Conservation (phyloP, 2,797 vertebrate species). For the Acestrorhynchus altus region DNA sequence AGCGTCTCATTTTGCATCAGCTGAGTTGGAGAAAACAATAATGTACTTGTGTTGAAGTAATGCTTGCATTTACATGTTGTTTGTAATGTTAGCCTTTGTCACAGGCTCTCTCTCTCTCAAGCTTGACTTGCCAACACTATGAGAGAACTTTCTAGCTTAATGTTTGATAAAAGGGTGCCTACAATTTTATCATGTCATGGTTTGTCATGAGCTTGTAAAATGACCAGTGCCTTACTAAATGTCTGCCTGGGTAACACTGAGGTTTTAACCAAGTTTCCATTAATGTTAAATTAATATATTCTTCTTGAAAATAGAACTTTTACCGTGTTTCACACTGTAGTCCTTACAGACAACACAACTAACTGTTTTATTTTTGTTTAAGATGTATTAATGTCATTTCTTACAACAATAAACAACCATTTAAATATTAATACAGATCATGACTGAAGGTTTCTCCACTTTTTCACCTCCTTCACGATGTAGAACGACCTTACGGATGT, state of each 20-base stretch:
- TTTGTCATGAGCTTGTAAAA: not conserved
- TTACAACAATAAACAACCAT: not conserved
- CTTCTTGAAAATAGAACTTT: not conserved
- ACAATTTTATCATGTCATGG: not conserved
- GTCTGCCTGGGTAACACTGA: not conserved
- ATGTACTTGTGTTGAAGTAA: too few species aligned
- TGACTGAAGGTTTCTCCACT: too few species aligned
- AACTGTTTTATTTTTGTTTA: not conserved
- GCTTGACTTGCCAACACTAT: too few species aligned
- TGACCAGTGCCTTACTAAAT: constrained; percentile 4
- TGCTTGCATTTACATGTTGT: not conserved
- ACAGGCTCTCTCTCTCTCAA: not conserved
- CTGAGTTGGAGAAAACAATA: too few species aligned
- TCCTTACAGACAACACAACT: not conserved
- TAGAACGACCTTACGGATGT: not conserved
- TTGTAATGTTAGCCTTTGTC: not conserved
- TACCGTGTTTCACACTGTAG: not conserved
- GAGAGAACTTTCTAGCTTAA: too few species aligned
- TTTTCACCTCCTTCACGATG: too few species aligned
- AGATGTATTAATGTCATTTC: not conserved
- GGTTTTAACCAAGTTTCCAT: too few species aligned
- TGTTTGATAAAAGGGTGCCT: too few species aligned
- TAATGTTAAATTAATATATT: not conserved
- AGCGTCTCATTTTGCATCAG: not conserved
- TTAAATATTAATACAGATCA: not conserved